These are phyloP conservation scores for Mesochorus sp. DNA, from an alignment of 2,888 invertebrate genomes.

Conservation along the genomic window DNA sequence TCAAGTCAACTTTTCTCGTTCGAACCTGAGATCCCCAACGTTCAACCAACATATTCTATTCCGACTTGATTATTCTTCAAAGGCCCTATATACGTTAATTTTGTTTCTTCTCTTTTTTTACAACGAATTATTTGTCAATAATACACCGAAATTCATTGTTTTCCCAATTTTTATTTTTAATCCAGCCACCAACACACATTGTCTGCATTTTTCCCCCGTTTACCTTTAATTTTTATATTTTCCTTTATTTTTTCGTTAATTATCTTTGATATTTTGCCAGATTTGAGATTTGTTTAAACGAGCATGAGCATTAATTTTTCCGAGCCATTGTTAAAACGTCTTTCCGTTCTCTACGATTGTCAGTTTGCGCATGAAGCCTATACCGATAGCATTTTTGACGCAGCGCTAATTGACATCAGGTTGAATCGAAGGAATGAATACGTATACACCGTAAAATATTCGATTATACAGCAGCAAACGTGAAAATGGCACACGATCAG, in stretches of 20 bases:
- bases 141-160: too few species aligned
- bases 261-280: conserved; percentile 21
- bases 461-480: conserved; percentile 8
- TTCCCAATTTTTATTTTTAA: conserved; percentile 63
- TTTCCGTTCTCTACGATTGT: neutral
- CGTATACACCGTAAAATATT: conserved; percentile 1
- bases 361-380: conserved; percentile 28
- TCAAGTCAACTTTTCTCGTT: conserved; percentile 15
- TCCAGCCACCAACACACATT: conserved; percentile 86
- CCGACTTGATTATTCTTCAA: neutral
- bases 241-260: conserved; percentile 20
- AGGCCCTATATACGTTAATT: too few species aligned
- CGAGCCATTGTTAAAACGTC: conserved; percentile 21
- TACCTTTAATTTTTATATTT: conserved; percentile 22
- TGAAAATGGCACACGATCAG: conserved; percentile 14
- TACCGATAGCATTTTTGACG: conserved; percentile 1
- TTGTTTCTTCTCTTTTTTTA: neutral
- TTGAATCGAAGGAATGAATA: conserved; percentile 13
- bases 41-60: conserved; percentile 2
- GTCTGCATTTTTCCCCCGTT: conserved; percentile 83
- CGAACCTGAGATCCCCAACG: conserved; percentile 2
- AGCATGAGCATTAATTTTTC: conserved; percentile 39
- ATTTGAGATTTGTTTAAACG: conserved; percentile 35
- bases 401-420: conserved; percentile 11
- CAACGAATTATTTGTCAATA: neutral